Evolutionary conservation across 2,113 vertebrate genomes (phyloP).

Genomic region (Ifrita kowaldi): DNA sequence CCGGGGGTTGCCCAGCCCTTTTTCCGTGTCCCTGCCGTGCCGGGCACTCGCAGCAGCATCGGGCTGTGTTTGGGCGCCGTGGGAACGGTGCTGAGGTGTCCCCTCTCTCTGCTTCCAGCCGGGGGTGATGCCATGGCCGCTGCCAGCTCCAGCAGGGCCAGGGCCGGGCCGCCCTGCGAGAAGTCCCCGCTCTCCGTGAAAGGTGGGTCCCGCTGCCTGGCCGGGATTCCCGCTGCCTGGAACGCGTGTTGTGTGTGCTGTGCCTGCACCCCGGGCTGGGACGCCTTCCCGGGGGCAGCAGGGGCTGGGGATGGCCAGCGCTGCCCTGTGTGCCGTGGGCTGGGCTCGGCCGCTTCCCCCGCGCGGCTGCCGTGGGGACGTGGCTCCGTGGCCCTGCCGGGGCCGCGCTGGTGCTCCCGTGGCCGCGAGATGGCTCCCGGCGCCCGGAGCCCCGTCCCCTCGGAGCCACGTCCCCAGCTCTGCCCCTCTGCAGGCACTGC

Average conservation of each 20-base stretch:
- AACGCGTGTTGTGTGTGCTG: rapidly evolving
- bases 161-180: constrained; percentile 74
- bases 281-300: too few species aligned
- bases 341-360: not conserved
- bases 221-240: rapidly evolving
- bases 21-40: rapidly evolving
- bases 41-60: rapidly evolving
- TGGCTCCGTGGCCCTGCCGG: not conserved
- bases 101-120: constrained; percentile 70
- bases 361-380: rapidly evolving
- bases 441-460: not conserved
- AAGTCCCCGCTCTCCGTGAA: constrained; percentile 89
- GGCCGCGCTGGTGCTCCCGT: not conserved
- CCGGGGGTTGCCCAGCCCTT: rapidly evolving
- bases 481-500: not conserved
- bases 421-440: constrained; percentile 50
- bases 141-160: constrained; percentile 83
- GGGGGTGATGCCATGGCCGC: constrained; percentile 88
- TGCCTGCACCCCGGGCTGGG: not conserved
- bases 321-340: rapidly evolving
- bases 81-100: not conserved
- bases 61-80: rapidly evolving
- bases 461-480: not conserved
- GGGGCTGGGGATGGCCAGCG: not conserved
- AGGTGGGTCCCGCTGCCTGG: constrained; percentile 70